A percentile compares a stretch with the other conserved stretches of the same genome.
Conservation (phyloP, 1,140 invertebrate genomes). For the Zelostemma sp. region DNA sequence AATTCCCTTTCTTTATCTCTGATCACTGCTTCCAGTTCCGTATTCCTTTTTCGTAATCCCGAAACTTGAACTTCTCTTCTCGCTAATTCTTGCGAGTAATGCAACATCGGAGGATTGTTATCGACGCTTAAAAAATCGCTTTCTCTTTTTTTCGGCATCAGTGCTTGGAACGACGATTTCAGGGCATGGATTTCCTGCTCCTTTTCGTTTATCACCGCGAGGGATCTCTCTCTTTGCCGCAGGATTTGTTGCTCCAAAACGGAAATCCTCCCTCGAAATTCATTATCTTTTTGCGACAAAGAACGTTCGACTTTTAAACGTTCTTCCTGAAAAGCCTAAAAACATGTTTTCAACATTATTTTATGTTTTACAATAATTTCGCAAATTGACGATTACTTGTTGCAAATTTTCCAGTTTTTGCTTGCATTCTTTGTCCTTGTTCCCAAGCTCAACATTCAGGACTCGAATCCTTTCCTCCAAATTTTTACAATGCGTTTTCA, state of each 20-base stretch:
- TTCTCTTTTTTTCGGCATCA: constrained; percentile 59
- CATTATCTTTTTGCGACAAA: constrained; percentile 64
- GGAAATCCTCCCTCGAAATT: constrained; percentile 73
- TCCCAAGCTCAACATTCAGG: constrained; percentile 74
- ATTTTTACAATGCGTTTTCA: constrained; percentile 74
- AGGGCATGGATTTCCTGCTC: constrained; percentile 82
- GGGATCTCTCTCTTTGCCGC: constrained; percentile 83
- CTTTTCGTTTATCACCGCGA: constrained; percentile 83
- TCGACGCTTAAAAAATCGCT: constrained; percentile 56
- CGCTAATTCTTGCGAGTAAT: constrained; percentile 87
- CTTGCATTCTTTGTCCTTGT: constrained; percentile 71
- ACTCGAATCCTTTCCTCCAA: constrained; percentile 77
- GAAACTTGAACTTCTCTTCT: constrained; percentile 85
- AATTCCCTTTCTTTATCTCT: constrained; percentile 75
- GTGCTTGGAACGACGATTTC: constrained; percentile 73
- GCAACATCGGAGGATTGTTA: constrained; percentile 80
- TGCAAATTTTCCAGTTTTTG: constrained; percentile 69
- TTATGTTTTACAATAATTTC: constrained; percentile 12
- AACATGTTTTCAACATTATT: constrained; percentile 8
- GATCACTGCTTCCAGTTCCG: constrained; percentile 77
- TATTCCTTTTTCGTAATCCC: constrained; percentile 79
- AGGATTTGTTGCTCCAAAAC: constrained; percentile 82
- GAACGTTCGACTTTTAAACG: constrained; percentile 55
- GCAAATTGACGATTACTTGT: constrained; percentile 53
- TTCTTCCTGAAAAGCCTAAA: constrained; percentile 71